A percentile compares a stretch with the other conserved stretches of the same genome.
These are phyloP conservation scores for Marmota monax DNA, from an alignment of 2,113 vertebrate species.

Conservation along the genomic window DNA sequence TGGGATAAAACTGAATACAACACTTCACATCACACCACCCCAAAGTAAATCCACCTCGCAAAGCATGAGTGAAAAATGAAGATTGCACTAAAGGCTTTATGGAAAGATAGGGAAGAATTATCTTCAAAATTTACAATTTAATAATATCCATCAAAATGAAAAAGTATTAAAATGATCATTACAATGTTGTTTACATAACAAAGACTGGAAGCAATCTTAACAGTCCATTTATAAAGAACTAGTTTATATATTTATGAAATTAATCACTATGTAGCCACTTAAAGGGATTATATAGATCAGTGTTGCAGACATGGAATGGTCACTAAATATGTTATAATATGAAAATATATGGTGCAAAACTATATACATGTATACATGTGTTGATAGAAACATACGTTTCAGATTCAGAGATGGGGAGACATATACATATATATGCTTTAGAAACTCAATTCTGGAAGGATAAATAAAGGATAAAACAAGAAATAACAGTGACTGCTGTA, in stretches of 20 bases:
- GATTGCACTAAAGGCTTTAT: background rate
- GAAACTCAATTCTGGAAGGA: background rate
- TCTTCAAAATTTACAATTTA: background rate
- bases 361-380: no score
- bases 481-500: background rate
- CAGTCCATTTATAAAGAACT: background rate
- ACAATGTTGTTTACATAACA: background rate
- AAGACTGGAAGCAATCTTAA: background rate
- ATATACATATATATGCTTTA: background rate
- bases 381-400: background rate
- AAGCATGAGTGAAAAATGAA: background rate
- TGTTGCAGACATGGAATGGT: background rate
- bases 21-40: background rate
- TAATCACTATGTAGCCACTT: background rate
- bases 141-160: background rate
- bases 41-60: background rate
- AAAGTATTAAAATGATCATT: background rate
- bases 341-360: background rate
- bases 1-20: background rate
- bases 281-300: background rate
- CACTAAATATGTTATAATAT: background rate
- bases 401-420: background rate
- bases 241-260: background rate
- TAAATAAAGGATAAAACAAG: no score
- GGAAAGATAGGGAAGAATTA: background rate